These are phyloP conservation scores for Disparrhopalites patrizii DNA, from an alignment of 2,888 invertebrate genomes.

Conservation along the genomic window DNA sequence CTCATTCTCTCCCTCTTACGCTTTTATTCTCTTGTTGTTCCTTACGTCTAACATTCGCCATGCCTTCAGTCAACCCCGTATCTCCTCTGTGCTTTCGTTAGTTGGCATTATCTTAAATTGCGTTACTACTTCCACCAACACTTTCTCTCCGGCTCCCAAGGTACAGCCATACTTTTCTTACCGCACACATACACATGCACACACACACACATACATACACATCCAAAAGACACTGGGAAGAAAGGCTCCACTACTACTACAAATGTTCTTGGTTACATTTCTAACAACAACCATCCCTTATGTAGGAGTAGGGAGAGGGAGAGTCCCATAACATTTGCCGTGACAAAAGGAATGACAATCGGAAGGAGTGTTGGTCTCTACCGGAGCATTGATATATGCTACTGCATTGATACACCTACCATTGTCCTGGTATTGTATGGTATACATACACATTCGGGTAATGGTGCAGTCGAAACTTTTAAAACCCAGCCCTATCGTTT, in stretches of 20 bases:
- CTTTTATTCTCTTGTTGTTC: neutral
- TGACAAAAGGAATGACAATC: too few species aligned
- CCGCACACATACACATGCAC: constrained; percentile 1
- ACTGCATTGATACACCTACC: neutral
- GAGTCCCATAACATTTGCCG: too few species aligned
- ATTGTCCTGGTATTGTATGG: neutral
- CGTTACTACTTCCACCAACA: constrained; percentile 9
- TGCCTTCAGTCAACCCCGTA: constrained; percentile 5
- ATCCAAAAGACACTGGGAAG: too few species aligned
- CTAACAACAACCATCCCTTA: too few species aligned
- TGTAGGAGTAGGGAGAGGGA: too few species aligned
- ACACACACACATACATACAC: constrained; percentile 22
- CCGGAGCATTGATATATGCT: neutral
- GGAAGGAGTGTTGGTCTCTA: too few species aligned
- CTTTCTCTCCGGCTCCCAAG: constrained; percentile 1
- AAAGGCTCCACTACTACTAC: too few species aligned
- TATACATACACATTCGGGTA: too few species aligned
- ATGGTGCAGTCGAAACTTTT: too few species aligned
- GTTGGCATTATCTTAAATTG: constrained; percentile 20
- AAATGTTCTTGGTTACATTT: too few species aligned
- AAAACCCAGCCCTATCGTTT: too few species aligned
- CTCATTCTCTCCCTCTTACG: neutral
- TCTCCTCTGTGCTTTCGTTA: constrained; percentile 11
- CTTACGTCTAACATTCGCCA: neutral
- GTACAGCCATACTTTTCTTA: neutral